Base-by-base conservation (phyloP, 2,888 invertebrate genomes). In the Chloroclystis v-ata region DNA sequence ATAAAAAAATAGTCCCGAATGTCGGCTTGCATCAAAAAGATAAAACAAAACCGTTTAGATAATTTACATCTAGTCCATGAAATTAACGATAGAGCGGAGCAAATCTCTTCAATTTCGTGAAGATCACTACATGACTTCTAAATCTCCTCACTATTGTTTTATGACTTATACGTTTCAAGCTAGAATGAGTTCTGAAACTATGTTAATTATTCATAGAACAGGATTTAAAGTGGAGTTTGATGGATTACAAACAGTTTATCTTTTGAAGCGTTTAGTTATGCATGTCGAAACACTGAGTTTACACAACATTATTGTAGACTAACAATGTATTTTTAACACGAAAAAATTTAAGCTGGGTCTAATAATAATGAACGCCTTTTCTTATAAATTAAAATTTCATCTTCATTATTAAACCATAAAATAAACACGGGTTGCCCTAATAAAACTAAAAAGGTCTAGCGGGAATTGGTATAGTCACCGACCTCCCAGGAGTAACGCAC, bases 211-310 rank as follows among this genome's bases (percentile, higher is more conserved):
- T 24, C 20, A 20, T 5, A 28, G 20, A 39, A 29, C 20, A 16
- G 24, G 32, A 39, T 10, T 40, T 42, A 26, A 33, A 42, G 16
- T 42, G 35, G 30, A 10, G 13, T n/a, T 4, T 26, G 14, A 25
- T 13, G 40, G 40, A 41, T 41, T 32, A 32, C 41, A 32, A 33
- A 25, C 7, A 7, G 12, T 28, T 20, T 35, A 20, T 0, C 20
- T 7, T 9, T 20, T 33, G 16, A 5, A 33, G 11, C 16, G 14
- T 20, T 11, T 10, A 7, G 20, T 20, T 33, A 32, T 32, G 9
- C 10, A 33, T 16, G 16, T 33, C 6, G n/a, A 30, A 33, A 33
- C 10, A n/a, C n/a, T 9, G 32, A 32, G 16, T 20, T 14, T 10
- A 8, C n/a, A n/a, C n/a, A n/a, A n/a, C n/a, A n/a, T n/a, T n/a